Evolutionary conservation across 2,888 invertebrate genomes (phyloP).

Genomic region (Chymomyza fuscimana): DNA sequence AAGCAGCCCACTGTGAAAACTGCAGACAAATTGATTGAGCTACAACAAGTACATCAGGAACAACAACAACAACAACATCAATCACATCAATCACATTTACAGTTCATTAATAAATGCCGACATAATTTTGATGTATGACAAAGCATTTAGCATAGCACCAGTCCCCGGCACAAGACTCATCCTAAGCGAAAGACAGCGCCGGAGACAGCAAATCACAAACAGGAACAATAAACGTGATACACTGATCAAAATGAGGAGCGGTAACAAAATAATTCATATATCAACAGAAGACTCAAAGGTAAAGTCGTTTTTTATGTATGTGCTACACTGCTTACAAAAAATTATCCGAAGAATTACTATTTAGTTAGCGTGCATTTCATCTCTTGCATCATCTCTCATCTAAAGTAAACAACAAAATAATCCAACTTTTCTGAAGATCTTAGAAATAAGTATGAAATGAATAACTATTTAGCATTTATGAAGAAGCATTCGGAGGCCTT

Average conservation of each 20-base stretch:
- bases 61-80: constrained; percentile 28
- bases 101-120: constrained; percentile 66
- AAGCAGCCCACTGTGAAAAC: constrained; percentile 14
- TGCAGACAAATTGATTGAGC: not conserved
- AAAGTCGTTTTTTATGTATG: too few relatives aligned
- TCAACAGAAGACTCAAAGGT: too few relatives aligned
- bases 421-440: too few relatives aligned
- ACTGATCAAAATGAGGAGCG: not conserved
- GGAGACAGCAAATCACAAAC: not conserved
- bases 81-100: constrained; percentile 67
- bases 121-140: constrained; percentile 67
- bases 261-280: not conserved
- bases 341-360: too few relatives aligned
- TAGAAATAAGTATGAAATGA: too few relatives aligned
- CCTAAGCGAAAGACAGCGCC: not conserved
- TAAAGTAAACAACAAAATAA: too few relatives aligned
- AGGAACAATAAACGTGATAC: constrained; percentile 14
- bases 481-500: too few relatives aligned
- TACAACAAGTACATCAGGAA: constrained; percentile 3
- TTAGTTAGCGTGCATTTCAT: too few relatives aligned
- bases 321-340: too few relatives aligned
- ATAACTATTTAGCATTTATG: too few relatives aligned
- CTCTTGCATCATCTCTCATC: too few relatives aligned
- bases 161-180: constrained; percentile 1
- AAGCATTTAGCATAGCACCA: constrained; percentile 55